Evolutionary conservation across 2,113 vertebrate species (phyloP), one percentile per base, ranked within the genome.

Genomic region (Channa maculata): DNA sequence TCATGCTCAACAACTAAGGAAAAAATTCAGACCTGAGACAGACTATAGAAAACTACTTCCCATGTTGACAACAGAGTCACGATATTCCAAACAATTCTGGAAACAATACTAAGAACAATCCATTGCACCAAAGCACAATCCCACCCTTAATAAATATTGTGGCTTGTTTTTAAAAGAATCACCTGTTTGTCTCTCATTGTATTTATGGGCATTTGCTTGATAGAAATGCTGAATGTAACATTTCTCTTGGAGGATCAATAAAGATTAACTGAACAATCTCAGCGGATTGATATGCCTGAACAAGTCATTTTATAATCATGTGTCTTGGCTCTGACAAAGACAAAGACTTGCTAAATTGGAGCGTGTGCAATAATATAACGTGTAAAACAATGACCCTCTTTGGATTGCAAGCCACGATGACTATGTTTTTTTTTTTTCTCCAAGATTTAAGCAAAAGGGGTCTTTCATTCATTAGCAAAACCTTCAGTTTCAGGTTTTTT

Each of bases 221-320:
- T 5, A 60, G 38, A 61, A 60, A 66, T 15, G 49, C 15, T 49
- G 57, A 41, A 48, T 33, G 12, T 13, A 54, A 49, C 24, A 65
- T 70, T 73, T 65, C 34, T 68, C 54, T 61, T 61, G 6, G n/a
- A 52, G 65, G 33, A 44, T 59, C 24, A 14, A 71, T 68, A 45
- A 54, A 71, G 50, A 67, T 9, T 64, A 52, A 61, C 38, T 59
- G 64, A 63, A 65, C 53, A 60, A 70, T 64, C 24, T 24, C 34
- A 39, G 64, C 11, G 45, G 61, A 79, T 36, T 54, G 48, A 70
- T 74, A 41, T 60, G 52, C 38, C 43, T 64, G n/a, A 82, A 65
- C 39, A 60, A 36, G 63, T 44, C 52, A 33, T 38, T 68, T 75
- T 54, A 72, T 51, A 7, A 5, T 37, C 53, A 46, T 59, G 41